Percentiles rank a stretch among this genome's conserved stretches.
phyloP scores from a whole-genome alignment of 2,888 invertebrate species.

The Volucella zonaria region DNA sequence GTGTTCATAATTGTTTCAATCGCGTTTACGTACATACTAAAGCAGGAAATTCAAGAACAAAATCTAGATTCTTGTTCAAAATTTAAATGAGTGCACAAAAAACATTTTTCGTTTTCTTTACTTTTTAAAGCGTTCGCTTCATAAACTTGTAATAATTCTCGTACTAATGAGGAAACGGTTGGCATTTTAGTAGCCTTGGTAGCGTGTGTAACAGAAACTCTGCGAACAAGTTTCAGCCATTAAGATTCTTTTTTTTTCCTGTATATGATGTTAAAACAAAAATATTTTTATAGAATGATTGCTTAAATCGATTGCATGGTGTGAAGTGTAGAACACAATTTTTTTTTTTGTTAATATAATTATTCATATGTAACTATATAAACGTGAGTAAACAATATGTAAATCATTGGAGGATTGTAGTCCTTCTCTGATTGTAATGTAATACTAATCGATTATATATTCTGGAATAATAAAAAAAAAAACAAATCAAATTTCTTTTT shows the following conservation, averaged over 20 bases:
- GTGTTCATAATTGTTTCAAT: conserved; percentile 82
- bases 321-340: conserved; percentile 59
- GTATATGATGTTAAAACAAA: conserved; percentile 24
- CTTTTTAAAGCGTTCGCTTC: conserved; percentile 18
- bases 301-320: conserved; percentile 21
- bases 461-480: neutral
- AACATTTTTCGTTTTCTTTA: conserved; percentile 27
- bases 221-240: conserved; percentile 7
- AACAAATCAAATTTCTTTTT: conserved; percentile 13
- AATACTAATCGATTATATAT: conserved; percentile 27
- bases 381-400: conserved; percentile 49
- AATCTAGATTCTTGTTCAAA: conserved; percentile 51
- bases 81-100: conserved; percentile 39
- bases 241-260: conserved; percentile 22
- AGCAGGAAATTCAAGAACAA: conserved; percentile 78
- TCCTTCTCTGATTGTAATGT: conserved; percentile 45
- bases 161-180: neutral
- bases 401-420: conserved; percentile 46
- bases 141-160: conserved; percentile 27
- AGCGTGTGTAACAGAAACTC: conserved; percentile 6
- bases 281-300: conserved; percentile 40
- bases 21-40: conserved; percentile 82
- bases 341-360: conserved; percentile 28
- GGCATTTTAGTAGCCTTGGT: conserved; percentile 11
- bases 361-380: conserved; percentile 58